phyloP scores from a whole-genome alignment of 2,888 invertebrate species.

The Diploptera punctata region DNA sequence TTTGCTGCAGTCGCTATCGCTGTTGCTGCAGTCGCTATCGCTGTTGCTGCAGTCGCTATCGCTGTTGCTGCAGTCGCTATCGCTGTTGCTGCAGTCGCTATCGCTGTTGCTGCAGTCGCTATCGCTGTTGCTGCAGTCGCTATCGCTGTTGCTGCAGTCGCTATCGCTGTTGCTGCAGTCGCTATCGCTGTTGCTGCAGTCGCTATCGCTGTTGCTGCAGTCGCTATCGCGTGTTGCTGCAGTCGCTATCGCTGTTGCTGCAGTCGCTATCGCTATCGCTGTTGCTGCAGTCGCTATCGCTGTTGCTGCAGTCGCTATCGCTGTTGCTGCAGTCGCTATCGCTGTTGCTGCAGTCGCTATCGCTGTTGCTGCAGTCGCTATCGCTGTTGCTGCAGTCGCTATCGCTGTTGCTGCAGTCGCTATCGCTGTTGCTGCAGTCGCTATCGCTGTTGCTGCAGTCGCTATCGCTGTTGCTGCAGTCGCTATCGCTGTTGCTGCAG shows the following conservation, averaged over 20 bases:
- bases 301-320: slow-evolving; percentile 6
- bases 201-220: background rate
- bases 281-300: slow-evolving; percentile 6
- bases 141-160: background rate
- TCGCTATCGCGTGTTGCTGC: too few relatives aligned
- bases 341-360: background rate
- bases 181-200: slow-evolving; percentile 8
- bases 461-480: slow-evolving; percentile 7
- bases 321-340: background rate
- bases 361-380: background rate
- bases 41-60: background rate
- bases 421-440: background rate
- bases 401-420: slow-evolving; percentile 2
- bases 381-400: background rate
- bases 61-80: slow-evolving; percentile 8
- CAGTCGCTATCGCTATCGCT: background rate
- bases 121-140: slow-evolving; percentile 1
- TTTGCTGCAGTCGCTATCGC: background rate
- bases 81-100: slow-evolving; percentile 9
- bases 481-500: background rate
- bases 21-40: background rate
- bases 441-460: too few relatives aligned
- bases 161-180: background rate
- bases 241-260: background rate
- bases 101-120: background rate